These are phyloP conservation scores for Phymastichus coffea DNA, from an alignment of 1,140 invertebrate genomes.

Conservation along the genomic window DNA sequence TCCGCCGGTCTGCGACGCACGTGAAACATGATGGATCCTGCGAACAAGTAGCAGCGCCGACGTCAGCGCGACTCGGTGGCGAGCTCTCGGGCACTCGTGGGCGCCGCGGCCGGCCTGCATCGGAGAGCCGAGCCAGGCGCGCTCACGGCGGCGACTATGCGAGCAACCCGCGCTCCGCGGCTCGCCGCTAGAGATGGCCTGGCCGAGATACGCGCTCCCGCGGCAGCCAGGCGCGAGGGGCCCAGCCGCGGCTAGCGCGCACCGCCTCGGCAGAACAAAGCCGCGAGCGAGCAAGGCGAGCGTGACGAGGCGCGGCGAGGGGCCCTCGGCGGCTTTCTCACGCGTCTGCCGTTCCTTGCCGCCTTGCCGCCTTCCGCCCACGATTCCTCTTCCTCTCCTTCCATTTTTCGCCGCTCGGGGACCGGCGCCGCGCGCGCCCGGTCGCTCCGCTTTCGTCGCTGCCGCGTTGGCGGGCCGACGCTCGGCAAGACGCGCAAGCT, in stretches of 20 bases:
- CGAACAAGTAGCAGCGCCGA: neutral
- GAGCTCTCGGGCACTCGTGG: too few species aligned
- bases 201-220: neutral
- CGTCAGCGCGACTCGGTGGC: neutral
- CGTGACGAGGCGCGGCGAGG: constrained; percentile 19
- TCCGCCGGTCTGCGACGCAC: constrained; percentile 86
- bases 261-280: constrained; percentile 29
- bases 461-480: too few species aligned
- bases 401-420: too few species aligned
- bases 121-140: too few species aligned
- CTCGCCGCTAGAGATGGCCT: constrained; percentile 8
- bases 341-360: constrained; percentile 10
- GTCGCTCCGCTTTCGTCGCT: neutral
- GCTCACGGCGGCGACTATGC: too few species aligned
- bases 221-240: neutral
- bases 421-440: neutral
- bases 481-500: too few species aligned
- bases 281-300: constrained; percentile 12
- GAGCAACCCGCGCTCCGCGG: too few species aligned
- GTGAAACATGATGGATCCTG: constrained; percentile 94
- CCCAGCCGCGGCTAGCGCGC: neutral
- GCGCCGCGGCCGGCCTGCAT: neutral
- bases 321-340: constrained; percentile 17
- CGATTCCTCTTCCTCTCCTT: too few species aligned
- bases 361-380: too few species aligned